Evolutionary conservation across 2,113 vertebrate species (phyloP), one percentile per base, ranked within the genome.

Genomic region (Platycercus adscitus): DNA sequence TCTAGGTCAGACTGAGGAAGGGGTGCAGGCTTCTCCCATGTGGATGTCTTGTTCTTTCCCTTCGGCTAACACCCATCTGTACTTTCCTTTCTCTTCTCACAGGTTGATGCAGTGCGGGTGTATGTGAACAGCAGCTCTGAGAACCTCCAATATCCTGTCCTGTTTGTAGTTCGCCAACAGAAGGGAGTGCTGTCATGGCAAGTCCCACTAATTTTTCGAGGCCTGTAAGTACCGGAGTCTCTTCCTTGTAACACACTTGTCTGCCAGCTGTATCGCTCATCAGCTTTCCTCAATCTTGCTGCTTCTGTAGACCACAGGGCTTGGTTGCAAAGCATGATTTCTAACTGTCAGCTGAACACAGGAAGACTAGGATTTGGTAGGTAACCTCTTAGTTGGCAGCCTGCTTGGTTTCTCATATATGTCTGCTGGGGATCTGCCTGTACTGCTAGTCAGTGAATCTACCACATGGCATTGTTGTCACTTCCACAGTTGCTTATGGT

Each of bases 131-230:
- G 98, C 64, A 97, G 97, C 68, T 98, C 98, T 0, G 97, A 98
- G 91, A 97, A 98, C 87, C 96, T 98, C 7, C 93, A 94, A 13
- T 98, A 98, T 68, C 98, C 98, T 0, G 96, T 98, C 16, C 96
- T 98, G 14, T 98, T 98, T 8, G 98, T 98, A 15, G 98, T 98
- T 64, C 98, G 98, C 26, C 98, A 98, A 26, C 98, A 98, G 97
- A 98, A 98, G 70, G 98, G 95, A 52, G 98, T 98, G 52, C 81
- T 98, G 7, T 98, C 98, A 0, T 98, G 98, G 98, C 98, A 98
- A 87, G 97, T 98, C 24, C 98, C 98, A 1, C 97, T 98, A 21
- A 97, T 98, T 91, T 98, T 98, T 87, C 97, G 98, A 95, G 98
- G 98, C 95, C 96, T 98, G 98, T 98, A 90, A 98, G 98, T 98